phyloP scores from a whole-genome alignment of 2,113 vertebrate species.

The Osmerus eperlanus region DNA sequence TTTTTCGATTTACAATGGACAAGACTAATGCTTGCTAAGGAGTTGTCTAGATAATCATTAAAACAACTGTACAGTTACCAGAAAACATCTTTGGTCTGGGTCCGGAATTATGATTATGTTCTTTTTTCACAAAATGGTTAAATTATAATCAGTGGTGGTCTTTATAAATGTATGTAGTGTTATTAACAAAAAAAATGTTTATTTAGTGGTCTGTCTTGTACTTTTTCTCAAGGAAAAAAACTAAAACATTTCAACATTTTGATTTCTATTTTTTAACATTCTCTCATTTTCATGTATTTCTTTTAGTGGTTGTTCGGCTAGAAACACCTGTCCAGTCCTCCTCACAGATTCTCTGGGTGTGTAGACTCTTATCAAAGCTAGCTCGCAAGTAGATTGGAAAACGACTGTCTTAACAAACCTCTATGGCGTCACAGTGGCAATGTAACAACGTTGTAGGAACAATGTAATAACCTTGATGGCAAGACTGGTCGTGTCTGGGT shows the following conservation, averaged over 20 bases:
- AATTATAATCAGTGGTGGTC: conserved; percentile 88
- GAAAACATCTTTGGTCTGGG: conserved; percentile 70
- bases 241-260: conserved; percentile 40
- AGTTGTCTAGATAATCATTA: conserved; percentile 84
- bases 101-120: conserved; percentile 75
- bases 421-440: conserved; percentile 29
- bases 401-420: conserved; percentile 13
- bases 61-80: conserved; percentile 92
- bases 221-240: conserved; percentile 42
- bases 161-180: conserved; percentile 85
- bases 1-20: conserved; percentile 86
- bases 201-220: conserved; percentile 67
- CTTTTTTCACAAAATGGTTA: conserved; percentile 80
- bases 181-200: conserved; percentile 71
- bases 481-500: conserved; percentile 25
- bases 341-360: conserved; percentile 33
- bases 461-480: conserved; percentile 34
- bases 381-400: conserved; percentile 24
- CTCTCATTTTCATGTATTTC: conserved; percentile 46
- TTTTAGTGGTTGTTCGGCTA: conserved; percentile 27
- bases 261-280: conserved; percentile 58
- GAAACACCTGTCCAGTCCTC: conserved; percentile 20
- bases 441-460: conserved; percentile 49
- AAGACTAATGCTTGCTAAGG: conserved; percentile 89
- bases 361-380: conserved; percentile 24